phyloP scores from a whole-genome alignment of 1,140 invertebrate genomes.

The Camponotus vicinus region DNA sequence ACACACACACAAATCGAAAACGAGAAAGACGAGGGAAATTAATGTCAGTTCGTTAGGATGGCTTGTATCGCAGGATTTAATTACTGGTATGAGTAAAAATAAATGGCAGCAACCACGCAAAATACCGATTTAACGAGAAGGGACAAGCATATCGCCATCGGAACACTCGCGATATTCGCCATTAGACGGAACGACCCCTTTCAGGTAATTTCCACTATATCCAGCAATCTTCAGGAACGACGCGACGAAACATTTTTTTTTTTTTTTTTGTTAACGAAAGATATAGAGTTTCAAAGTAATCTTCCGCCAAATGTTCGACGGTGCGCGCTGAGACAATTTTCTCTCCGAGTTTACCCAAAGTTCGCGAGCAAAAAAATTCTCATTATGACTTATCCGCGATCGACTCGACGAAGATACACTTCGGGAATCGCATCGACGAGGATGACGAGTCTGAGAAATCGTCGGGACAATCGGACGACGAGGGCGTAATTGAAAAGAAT shows the following conservation, averaged over 20 bases:
- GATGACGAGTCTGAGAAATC: slow-evolving; percentile 20
- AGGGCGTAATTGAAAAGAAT: slow-evolving; percentile 43
- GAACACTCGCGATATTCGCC: slow-evolving; percentile 18
- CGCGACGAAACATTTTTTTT: slow-evolving; percentile 35
- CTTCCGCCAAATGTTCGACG: slow-evolving; percentile 33
- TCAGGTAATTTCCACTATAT: slow-evolving; percentile 35
- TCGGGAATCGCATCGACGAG: background rate
- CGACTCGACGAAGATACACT: background rate
- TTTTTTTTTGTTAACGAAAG: slow-evolving; percentile 47
- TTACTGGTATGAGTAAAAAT: slow-evolving; percentile 47
- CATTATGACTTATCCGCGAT: slow-evolving; percentile 58
- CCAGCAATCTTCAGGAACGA: background rate
- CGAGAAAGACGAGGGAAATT: slow-evolving; percentile 47
- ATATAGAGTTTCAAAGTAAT: slow-evolving; percentile 59
- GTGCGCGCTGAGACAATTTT: slow-evolving; percentile 55
- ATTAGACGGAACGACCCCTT: slow-evolving; percentile 18
- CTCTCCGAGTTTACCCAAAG: slow-evolving; percentile 25
- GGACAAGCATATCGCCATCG: slow-evolving; percentile 34
- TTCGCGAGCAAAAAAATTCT: slow-evolving; percentile 55
- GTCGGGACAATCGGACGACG: background rate
- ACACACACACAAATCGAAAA: background rate
- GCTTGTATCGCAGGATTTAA: slow-evolving; percentile 49
- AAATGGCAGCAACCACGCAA: slow-evolving; percentile 24
- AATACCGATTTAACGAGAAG: slow-evolving; percentile 51
- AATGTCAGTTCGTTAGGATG: slow-evolving; percentile 50